Evolutionary conservation across 35 echinoderm and acorn worm genomes (phyloP), one percentile per base, ranked within the genome.

Genomic region (Holothuria glaberrima): DNA sequence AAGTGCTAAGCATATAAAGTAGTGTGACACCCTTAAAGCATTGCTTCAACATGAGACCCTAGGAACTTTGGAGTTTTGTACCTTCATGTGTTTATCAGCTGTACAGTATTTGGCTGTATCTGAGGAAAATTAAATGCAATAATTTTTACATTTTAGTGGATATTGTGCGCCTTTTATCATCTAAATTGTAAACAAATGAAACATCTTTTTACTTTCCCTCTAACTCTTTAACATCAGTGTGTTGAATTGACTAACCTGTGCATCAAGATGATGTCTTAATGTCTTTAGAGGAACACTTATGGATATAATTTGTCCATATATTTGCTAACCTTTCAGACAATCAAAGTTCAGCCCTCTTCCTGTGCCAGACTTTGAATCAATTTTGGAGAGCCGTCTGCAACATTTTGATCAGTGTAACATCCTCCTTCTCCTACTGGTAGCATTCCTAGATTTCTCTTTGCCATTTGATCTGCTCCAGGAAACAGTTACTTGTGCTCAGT

Each of bases 401-500:
- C 87, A 91, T 30, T 79, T 86, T 27, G 90, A 98, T 26, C 87
- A 82, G 64, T 94, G 91, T 26, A 98, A 98, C 68, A 88, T 98
- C 27, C 85, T 98, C 0, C 90, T 98, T 22, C 73, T 98, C 3
- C 83, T 98, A 20, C 82, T 98, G 27, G 93, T 98, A 30, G 87
- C 96, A 25, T 98, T 90, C 22, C 58, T 98, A 17, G 93, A 98
- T 66, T 98, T 94, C 71, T 22, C 36, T 32, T 58, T 98, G 12
- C 96, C 96, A 56, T 89, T 75, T 32, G 59, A 75, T 52, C 74
- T 98, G 0, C 89, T 98, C 25, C 90, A 98, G 30, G 93, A 93
- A n/a, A 89, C 93, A 26, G 35, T 98, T 18, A 79, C 71, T 24
- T 83, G 81, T 59, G 91, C 96, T 22, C 90, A 90, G 24, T 73